These are phyloP conservation scores for Spilarctia lutea DNA, from an alignment of 2,888 invertebrate genomes.

Conservation along the genomic window DNA sequence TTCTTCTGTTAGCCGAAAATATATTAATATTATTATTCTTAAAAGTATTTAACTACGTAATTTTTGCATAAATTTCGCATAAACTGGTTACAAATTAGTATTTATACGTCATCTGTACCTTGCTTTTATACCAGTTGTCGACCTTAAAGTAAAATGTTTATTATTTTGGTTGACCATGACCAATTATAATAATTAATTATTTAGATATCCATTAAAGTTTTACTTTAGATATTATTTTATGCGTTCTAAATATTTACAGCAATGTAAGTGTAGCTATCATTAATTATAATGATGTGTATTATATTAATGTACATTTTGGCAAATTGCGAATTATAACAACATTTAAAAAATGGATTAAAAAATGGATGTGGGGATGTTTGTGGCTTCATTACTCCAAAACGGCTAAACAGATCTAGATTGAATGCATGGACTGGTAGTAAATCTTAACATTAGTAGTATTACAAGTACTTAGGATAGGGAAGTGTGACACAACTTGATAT, in stretches of 20 bases:
- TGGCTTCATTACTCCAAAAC: not conserved
- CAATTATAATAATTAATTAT: not conserved
- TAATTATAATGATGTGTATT: not conserved
- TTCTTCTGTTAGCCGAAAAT: not conserved
- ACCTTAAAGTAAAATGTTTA: not conserved
- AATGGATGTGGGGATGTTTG: not conserved
- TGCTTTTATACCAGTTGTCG: slow-evolving; percentile 3
- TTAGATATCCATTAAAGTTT: not conserved
- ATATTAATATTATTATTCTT: not conserved
- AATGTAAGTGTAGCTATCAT: not conserved
- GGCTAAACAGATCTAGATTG: not conserved
- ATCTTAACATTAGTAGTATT: no score
- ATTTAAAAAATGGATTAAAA: not conserved
- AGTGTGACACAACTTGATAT: no score
- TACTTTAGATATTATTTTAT: not conserved
- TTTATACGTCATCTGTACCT: not conserved
- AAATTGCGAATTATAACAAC: not conserved
- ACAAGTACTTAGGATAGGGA: no score
- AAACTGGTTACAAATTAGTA: not conserved
- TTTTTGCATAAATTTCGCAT: slow-evolving; percentile 1
- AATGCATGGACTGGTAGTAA: not conserved
- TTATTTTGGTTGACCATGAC: not conserved
- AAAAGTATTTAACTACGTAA: not conserved
- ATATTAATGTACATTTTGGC: no score
- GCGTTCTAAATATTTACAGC: not conserved